A percentile compares a stretch with the other conserved stretches of the same genome.
Evolutionary conservation across 2,797 vertebrate species (phyloP).

Genomic region (Pterois miles): DNA sequence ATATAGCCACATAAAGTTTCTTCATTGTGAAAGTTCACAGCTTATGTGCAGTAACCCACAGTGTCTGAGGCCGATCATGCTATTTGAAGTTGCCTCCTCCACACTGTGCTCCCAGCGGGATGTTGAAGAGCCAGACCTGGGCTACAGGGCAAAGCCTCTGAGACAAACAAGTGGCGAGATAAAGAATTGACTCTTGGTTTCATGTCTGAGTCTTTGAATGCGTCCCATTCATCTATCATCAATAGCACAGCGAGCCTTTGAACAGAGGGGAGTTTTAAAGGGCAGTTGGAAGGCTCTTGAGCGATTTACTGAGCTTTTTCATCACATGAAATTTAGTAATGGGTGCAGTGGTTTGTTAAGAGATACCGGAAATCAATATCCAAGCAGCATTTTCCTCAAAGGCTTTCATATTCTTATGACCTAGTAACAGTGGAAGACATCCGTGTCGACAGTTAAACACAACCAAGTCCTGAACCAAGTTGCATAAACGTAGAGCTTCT

Average conservation of each 20-base stretch:
- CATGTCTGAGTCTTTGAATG: slow-evolving; percentile 64
- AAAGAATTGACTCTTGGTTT: slow-evolving; percentile 66
- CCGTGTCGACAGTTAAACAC: slow-evolving; percentile 44
- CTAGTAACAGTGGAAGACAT: slow-evolving; percentile 31
- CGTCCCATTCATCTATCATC: slow-evolving; percentile 46
- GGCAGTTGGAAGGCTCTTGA: background rate
- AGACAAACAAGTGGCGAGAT: slow-evolving; percentile 56
- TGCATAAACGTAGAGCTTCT: slow-evolving; percentile 64
- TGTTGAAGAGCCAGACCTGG: slow-evolving; percentile 29
- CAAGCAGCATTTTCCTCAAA: background rate
- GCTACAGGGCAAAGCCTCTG: slow-evolving; percentile 58
- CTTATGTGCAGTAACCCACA: background rate
- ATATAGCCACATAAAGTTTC: background rate
- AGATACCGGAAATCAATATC: background rate
- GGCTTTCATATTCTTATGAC: slow-evolving; percentile 34
- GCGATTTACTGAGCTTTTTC: background rate
- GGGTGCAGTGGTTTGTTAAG: background rate
- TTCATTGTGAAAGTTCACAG: background rate
- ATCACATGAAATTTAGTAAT: background rate
- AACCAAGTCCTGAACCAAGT: slow-evolving; percentile 21
- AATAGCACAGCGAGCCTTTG: slow-evolving; percentile 37
- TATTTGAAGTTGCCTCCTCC: slow-evolving; percentile 60
- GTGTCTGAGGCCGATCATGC: background rate
- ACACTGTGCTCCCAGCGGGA: slow-evolving; percentile 45
- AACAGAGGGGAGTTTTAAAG: slow-evolving; percentile 6